Evolutionary conservation across 2,797 vertebrate genomes (phyloP).

Genomic region (Rhabdophis nuchalis): DNA sequence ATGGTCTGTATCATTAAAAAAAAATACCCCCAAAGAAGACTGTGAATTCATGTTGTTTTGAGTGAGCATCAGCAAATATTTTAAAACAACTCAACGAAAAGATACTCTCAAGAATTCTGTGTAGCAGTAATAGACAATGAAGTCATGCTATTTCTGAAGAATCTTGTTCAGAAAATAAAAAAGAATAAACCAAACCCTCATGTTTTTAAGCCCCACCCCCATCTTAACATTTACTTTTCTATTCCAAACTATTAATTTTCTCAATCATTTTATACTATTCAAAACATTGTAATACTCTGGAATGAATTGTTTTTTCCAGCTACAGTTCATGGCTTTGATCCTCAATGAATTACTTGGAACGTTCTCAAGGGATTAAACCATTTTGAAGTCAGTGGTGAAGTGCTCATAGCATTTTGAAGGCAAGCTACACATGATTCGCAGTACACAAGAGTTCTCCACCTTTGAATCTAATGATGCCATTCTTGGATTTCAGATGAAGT

Average conservation of each 20-base stretch:
- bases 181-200: background rate
- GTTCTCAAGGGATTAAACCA: background rate
- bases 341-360: background rate
- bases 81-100: background rate
- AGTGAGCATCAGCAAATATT: background rate
- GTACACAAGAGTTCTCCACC: background rate
- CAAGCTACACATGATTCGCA: background rate
- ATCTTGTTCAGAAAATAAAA: background rate
- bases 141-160: background rate
- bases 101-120: background rate
- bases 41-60: background rate
- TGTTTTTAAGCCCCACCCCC: background rate
- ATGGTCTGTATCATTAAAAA: background rate
- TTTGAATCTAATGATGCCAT: background rate
- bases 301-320: background rate
- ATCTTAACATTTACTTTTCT: background rate
- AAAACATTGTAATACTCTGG: background rate
- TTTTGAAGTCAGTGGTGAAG: background rate
- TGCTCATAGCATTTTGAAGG: background rate
- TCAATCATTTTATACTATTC: background rate
- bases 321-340: background rate
- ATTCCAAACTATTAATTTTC: background rate
- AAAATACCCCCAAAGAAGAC: background rate
- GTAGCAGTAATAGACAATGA: background rate
- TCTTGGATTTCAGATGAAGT: background rate